A percentile compares a stretch with the other conserved stretches of the same genome.
phyloP scores from a whole-genome alignment of 2,888 invertebrate species.

The Linnaemya tessellans region DNA sequence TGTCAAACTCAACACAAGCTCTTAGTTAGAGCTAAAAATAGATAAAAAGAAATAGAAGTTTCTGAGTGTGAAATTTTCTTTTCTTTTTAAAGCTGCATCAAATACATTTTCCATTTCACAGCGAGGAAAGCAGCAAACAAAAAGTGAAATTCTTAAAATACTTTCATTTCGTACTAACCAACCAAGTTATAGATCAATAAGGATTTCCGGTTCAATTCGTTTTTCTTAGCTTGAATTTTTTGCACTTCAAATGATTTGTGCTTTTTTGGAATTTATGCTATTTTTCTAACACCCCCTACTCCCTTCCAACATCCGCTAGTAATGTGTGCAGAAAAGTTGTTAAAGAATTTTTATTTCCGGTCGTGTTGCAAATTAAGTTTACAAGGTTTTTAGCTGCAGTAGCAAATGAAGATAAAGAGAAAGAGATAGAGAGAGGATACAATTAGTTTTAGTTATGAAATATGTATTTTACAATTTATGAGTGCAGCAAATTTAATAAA shows the following conservation, averaged over 20 bases:
- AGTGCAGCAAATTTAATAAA: neutral
- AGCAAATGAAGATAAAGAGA: neutral
- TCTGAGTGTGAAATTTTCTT: neutral
- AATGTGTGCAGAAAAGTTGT: constrained; percentile 41
- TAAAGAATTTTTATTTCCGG: constrained; percentile 63
- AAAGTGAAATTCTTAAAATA: constrained; percentile 34
- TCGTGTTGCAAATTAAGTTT: constrained; percentile 53
- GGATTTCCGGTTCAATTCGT: constrained; percentile 81
- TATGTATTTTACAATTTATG: neutral
- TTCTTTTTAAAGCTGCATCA: neutral
- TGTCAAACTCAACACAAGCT: constrained; percentile 3
- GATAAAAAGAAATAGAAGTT: constrained; percentile 29
- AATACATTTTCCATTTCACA: constrained; percentile 3
- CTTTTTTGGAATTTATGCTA: constrained; percentile 57
- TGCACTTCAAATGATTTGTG: constrained; percentile 43
- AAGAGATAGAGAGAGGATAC: neutral
- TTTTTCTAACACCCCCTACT: constrained; percentile 54
- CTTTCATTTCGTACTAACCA: constrained; percentile 32
- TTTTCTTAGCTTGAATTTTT: constrained; percentile 68
- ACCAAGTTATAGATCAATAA: constrained; percentile 79
- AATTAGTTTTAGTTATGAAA: neutral
- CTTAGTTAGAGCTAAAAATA: neutral
- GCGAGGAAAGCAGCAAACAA: neutral
- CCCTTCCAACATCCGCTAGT: constrained; percentile 68
- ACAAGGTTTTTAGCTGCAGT: neutral